Evolutionary conservation across 2,888 invertebrate species (phyloP), one percentile per base, ranked within the genome.

Genomic region (Acronicta aceris): DNA sequence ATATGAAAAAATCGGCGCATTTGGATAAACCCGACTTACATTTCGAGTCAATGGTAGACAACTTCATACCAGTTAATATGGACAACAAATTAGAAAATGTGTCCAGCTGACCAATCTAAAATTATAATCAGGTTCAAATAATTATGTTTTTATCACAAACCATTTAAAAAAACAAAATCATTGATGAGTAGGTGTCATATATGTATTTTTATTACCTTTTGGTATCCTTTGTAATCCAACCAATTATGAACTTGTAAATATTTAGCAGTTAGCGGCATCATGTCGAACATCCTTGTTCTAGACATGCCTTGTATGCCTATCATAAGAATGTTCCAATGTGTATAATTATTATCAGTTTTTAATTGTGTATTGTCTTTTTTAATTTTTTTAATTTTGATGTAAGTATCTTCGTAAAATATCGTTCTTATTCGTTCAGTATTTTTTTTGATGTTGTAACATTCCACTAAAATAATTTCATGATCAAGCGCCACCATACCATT

Each of bases 81-180:
- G 98, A 97, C 95, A 98, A 96, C 46, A 98, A 88, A 87, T 98
- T 98, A 0, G 98, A 98, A 86, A 97, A 98, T 0, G 98, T 98
- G 81, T 98, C 98, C 82, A 97, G 97, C 82, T 97, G 97, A 6
- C 96, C 97, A 60, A 97, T 96, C 95, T 97, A 82, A 71, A 87
- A 64, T 59, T 59, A 13, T 13, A 36, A 36, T 1, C 10, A 1
- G 9, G 4, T 30, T 30, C 10, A 30, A 10, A 2, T 10, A 1
- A 2, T 7, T 27, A n/a, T n/a, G n/a, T n/a, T n/a, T n/a, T n/a
- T n/a, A n/a, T 27, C 7, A 7, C 7, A 27, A 27, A 7, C 4
- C 27, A 27, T 27, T 27, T 7, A 27, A 7, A 27, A 4, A 5
- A 27, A 27, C 27, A 7, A 4, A 27, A 7, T 7, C 6, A 27